phyloP scores from a whole-genome alignment of 2,113 vertebrate genomes.

The Geothlypis trichas region DNA sequence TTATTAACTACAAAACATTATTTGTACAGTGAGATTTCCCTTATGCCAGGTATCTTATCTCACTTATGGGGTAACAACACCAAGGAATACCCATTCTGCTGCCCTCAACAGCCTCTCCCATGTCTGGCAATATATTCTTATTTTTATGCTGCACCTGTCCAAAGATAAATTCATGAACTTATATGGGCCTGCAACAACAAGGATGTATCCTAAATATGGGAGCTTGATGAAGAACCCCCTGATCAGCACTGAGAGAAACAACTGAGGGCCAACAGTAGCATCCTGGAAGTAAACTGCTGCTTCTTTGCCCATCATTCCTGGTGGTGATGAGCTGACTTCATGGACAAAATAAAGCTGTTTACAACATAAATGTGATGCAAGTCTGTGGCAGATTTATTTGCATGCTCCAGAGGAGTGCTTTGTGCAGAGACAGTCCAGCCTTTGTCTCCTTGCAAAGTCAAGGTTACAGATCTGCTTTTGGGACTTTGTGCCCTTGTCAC shows the following conservation, averaged over 20 bases:
- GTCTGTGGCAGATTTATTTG: background rate
- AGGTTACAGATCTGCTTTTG: background rate
- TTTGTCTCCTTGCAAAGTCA: background rate
- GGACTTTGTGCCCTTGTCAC: background rate
- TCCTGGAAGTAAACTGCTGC: background rate
- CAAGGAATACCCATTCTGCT: background rate
- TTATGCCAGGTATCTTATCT: background rate
- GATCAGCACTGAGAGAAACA: background rate
- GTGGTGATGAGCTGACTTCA: background rate
- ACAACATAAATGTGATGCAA: accelerated
- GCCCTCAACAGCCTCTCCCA: background rate
- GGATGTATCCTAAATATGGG: background rate
- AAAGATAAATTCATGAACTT: background rate
- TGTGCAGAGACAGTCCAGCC: background rate
- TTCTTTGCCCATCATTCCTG: background rate
- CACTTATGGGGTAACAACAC: background rate
- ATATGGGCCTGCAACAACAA: background rate
- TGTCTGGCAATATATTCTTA: background rate
- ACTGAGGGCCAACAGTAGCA: background rate
- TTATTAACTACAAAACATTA: background rate
- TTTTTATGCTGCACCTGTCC: background rate
- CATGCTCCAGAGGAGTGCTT: background rate
- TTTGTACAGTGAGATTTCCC: background rate
- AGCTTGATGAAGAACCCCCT: background rate
- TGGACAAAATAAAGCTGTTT: background rate